phyloP scores from a whole-genome alignment of 2,888 invertebrate genomes.

The Drosophila mettleri region DNA sequence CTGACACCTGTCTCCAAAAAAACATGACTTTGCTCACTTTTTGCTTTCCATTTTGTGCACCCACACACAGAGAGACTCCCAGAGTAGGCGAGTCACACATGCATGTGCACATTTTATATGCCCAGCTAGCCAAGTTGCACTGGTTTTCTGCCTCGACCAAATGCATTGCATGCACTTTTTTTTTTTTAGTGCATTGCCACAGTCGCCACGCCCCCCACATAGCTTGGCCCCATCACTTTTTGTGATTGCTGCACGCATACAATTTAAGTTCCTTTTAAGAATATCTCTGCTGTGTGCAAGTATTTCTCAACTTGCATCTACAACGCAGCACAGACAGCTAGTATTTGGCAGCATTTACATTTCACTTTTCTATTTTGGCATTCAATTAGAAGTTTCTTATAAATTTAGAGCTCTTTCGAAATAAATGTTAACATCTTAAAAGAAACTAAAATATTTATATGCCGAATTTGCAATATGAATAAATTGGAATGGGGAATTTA shows the following conservation, averaged over 20 bases:
- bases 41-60: neutral
- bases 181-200: neutral
- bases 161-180: conserved; percentile 7
- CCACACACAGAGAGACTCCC: neutral
- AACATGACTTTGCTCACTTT: conserved; percentile 11
- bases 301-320: neutral
- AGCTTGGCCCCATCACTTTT: neutral
- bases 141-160: conserved; percentile 16
- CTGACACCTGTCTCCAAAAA: conserved; percentile 35
- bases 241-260: conserved; percentile 7
- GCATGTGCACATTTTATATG: conserved; percentile 25
- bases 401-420: no score
- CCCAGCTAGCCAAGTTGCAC: conserved; percentile 11
- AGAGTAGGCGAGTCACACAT: neutral
- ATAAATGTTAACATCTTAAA: no score
- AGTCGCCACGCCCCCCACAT: conserved; percentile 15
- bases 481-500: no score
- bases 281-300: conserved; percentile 3
- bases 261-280: conserved; percentile 16
- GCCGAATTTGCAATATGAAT: no score
- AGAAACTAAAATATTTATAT: no score
- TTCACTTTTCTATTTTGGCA: neutral
- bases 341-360: neutral
- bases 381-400: conserved; percentile 3
- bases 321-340: neutral